Conservation (phyloP, 2,888 invertebrate species). For the Philereme vetulata region DNA sequence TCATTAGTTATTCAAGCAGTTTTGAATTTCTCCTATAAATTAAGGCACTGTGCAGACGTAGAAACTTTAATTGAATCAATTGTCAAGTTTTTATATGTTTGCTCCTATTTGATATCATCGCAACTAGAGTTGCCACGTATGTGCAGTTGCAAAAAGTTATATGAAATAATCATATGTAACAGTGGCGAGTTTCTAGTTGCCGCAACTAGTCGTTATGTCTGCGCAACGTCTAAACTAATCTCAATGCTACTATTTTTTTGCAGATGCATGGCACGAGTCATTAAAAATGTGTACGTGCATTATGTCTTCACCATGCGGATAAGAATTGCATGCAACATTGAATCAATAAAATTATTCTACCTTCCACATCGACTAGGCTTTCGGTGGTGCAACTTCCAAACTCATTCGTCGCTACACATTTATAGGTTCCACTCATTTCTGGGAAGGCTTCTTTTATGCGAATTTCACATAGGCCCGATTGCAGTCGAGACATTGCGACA, state of each 20-base stretch:
- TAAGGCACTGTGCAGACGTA: too few relatives aligned
- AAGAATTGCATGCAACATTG: conserved; percentile 50
- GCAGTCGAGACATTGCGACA: conserved; percentile 88
- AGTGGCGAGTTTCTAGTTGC: too few relatives aligned
- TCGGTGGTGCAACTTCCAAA: conserved; percentile 92
- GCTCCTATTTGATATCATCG: too few relatives aligned
- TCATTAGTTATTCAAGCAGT: conserved; percentile 21
- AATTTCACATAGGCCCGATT: conserved; percentile 91
- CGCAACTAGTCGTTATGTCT: too few relatives aligned
- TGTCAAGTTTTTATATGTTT: too few relatives aligned
- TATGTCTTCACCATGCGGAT: conserved; percentile 48
- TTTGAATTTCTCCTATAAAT: conserved; percentile 3
- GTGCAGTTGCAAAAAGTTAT: too few relatives aligned
- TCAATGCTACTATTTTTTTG: conserved; percentile 46
- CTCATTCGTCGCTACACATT: conserved; percentile 91
- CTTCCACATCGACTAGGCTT: conserved; percentile 91
- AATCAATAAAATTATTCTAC: conserved; percentile 72
- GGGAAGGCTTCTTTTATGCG: conserved; percentile 94
- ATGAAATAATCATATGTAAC: too few relatives aligned
- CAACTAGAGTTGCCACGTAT: too few relatives aligned
- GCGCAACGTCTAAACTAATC: conserved; percentile 10
- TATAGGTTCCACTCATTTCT: conserved; percentile 95
- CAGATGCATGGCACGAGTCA: conserved; percentile 71
- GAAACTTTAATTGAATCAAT: too few relatives aligned
- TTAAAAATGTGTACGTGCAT: conserved; percentile 38